phyloP scores from a whole-genome alignment of 2,888 invertebrate species.

The Hetaerina titia region DNA sequence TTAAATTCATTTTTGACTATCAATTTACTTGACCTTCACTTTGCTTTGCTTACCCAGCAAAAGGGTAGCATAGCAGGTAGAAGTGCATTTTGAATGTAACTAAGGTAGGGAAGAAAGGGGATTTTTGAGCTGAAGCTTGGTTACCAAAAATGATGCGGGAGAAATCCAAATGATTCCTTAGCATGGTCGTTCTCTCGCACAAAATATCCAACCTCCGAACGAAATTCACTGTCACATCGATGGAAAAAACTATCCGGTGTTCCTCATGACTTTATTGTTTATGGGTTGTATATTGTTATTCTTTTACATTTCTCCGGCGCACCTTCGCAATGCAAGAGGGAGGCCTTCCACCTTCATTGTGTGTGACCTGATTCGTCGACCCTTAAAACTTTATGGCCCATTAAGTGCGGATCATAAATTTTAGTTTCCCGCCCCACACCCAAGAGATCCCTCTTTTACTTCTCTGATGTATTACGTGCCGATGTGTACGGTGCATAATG shows the following conservation, averaged over 20 bases:
- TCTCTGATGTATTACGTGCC: constrained; percentile 62
- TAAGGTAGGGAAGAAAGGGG: background rate
- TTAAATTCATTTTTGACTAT: too few relatives aligned
- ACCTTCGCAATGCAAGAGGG: background rate
- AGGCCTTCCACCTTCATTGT: constrained; percentile 36
- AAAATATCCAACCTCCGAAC: background rate
- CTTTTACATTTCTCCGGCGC: background rate
- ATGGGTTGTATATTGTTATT: constrained; percentile 30
- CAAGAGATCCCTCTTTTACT: constrained; percentile 19
- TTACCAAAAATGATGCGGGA: background rate
- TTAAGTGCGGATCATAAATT: constrained; percentile 47
- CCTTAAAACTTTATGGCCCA: constrained; percentile 61
- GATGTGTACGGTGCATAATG: constrained; percentile 59
- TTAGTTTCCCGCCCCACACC: background rate
- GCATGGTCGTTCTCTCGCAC: background rate
- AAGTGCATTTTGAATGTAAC: background rate
- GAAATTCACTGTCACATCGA: background rate
- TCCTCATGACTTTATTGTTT: background rate
- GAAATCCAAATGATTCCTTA: background rate
- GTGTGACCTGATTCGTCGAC: constrained; percentile 48
- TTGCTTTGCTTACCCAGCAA: too few relatives aligned
- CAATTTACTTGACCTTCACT: too few relatives aligned
- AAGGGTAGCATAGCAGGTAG: too few relatives aligned
- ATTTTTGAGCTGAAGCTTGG: background rate
- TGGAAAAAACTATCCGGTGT: background rate